Percentiles rank a stretch among this genome's conserved stretches.
Evolutionary conservation across 2,888 invertebrate species (phyloP).

Genomic region (Brachyptera risi): DNA sequence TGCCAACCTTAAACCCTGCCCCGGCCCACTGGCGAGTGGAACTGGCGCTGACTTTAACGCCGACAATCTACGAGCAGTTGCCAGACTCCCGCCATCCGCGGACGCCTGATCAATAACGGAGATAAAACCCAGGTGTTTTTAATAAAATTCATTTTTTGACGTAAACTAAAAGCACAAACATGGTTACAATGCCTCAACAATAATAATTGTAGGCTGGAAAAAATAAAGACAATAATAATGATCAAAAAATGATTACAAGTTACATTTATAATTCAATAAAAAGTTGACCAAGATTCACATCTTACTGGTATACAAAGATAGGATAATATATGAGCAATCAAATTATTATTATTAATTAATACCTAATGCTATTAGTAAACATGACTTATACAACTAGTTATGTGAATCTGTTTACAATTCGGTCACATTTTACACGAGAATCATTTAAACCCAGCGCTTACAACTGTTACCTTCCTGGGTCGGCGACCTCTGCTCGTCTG

Average conservation of each 20-base stretch:
- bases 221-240: neutral
- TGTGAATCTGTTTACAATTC: neutral
- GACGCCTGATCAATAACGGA: too few relatives aligned
- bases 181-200: slow-evolving; percentile 1
- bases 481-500: too few relatives aligned
- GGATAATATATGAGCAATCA: neutral
- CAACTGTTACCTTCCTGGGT: too few relatives aligned
- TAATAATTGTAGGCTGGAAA: slow-evolving; percentile 2
- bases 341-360: neutral
- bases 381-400: too few relatives aligned
- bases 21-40: too few relatives aligned
- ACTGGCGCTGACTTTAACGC: too few relatives aligned
- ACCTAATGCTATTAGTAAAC: too few relatives aligned
- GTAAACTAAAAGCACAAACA: neutral
- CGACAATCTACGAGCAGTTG: too few relatives aligned
- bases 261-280: neutral
- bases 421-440: neutral
- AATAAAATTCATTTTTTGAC: neutral
- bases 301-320: neutral
- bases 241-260: neutral
- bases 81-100: too few relatives aligned
- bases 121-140: too few relatives aligned
- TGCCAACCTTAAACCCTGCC: too few relatives aligned
- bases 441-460: too few relatives aligned
- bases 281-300: neutral